These are phyloP conservation scores for Philhelius pedissequus DNA, from an alignment of 2,888 invertebrate genomes.

Conservation along the genomic window DNA sequence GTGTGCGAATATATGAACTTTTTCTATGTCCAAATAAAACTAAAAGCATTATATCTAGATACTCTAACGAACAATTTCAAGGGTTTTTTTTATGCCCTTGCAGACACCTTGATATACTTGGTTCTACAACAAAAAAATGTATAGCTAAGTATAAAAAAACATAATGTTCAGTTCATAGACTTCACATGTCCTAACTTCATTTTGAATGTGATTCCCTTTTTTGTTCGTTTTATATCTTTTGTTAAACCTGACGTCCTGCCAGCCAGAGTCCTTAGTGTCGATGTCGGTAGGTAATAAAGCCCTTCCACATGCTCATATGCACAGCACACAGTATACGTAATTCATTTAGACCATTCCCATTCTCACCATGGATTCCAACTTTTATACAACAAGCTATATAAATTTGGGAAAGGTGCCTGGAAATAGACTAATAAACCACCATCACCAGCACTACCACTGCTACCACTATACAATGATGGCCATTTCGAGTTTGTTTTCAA, in stretches of 20 bases:
- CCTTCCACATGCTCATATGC: neutral
- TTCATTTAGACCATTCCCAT: conserved; percentile 55
- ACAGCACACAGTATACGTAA: conserved; percentile 7
- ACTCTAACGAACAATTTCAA: conserved; percentile 32
- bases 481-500: conserved; percentile 7
- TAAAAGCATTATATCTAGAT: conserved; percentile 15
- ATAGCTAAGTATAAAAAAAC: neutral
- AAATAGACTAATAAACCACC: conserved; percentile 38
- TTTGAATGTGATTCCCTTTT: conserved; percentile 18
- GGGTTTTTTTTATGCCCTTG: conserved; percentile 35
- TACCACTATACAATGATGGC: too few species aligned
- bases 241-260: neutral
- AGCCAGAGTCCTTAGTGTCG: neutral
- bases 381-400: neutral
- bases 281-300: neutral
- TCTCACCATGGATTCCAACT: conserved; percentile 39
- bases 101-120: neutral
- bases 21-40: conserved; percentile 7
- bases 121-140: neutral
- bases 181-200: conserved; percentile 40
- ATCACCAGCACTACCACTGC: too few species aligned
- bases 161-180: neutral
- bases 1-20: neutral
- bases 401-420: conserved; percentile 36
- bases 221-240: conserved; percentile 14